phyloP scores from a whole-genome alignment of 2,888 invertebrate species.

The Marasmarcha lunaedactyla region DNA sequence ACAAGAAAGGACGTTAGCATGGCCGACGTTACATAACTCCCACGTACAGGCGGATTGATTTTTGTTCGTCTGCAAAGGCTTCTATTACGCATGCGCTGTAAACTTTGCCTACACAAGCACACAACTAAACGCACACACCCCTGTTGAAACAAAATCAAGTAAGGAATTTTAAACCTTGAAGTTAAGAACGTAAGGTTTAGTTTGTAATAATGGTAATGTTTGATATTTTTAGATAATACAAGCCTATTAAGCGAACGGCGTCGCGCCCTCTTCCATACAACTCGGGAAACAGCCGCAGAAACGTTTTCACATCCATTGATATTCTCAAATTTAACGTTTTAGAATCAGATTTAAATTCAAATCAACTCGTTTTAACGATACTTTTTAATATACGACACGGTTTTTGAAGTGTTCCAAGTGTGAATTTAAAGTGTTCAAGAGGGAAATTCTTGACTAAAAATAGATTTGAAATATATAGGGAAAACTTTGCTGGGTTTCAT shows the following conservation, averaged over 20 bases:
- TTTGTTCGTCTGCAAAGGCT: constrained; percentile 41
- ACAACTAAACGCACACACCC: constrained; percentile 28
- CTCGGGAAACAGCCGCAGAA: constrained; percentile 48
- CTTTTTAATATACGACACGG: not conserved
- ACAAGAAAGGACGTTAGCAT: constrained; percentile 29
- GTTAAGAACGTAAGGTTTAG: not conserved
- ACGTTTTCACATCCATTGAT: constrained; percentile 50
- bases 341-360: constrained; percentile 23
- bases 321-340: constrained; percentile 48
- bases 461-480: constrained; percentile 39
- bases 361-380: constrained; percentile 6
- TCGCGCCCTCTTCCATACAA: constrained; percentile 65
- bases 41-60: constrained; percentile 60
- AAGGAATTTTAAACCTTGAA: not conserved
- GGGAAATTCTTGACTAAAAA: constrained; percentile 37
- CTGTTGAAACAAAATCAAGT: not conserved
- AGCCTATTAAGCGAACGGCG: constrained; percentile 43
- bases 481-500: constrained; percentile 44
- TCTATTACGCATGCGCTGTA: constrained; percentile 50
- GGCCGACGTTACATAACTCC: constrained; percentile 61
- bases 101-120: constrained; percentile 36
- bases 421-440: constrained; percentile 15
- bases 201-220: constrained; percentile 7
- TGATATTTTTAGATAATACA: constrained; percentile 64
- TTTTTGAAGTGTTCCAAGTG: constrained; percentile 4